Percentiles rank a stretch among this genome's conserved stretches.
phyloP scores from a whole-genome alignment of 2,113 vertebrate species.

The Nymphicus hollandicus region DNA sequence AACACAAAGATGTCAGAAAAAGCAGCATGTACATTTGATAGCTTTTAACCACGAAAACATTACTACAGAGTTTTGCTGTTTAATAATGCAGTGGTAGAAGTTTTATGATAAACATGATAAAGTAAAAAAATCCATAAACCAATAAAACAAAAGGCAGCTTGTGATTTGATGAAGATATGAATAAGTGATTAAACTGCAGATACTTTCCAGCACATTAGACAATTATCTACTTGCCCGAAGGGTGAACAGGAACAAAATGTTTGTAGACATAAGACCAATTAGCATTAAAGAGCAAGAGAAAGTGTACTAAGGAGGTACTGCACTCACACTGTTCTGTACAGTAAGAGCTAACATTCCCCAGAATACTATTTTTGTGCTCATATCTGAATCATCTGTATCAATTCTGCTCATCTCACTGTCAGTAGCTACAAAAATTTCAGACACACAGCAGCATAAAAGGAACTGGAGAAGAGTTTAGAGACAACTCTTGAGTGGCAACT shows the following conservation, averaged over 20 bases:
- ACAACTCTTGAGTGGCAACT: background rate
- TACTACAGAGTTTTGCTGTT: background rate
- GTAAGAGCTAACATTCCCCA: background rate
- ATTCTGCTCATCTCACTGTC: background rate
- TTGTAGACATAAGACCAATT: background rate
- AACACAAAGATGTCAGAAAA: background rate
- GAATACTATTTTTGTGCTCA: background rate
- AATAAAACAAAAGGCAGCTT: background rate
- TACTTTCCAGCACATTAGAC: background rate
- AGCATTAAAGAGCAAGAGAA: background rate
- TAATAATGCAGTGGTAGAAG: background rate
- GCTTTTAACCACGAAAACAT: background rate
- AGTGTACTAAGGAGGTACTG: background rate
- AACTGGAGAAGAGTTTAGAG: background rate
- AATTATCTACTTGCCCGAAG: background rate
- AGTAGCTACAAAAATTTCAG: background rate
- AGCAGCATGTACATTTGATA: rapidly evolving
- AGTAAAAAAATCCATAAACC: background rate
- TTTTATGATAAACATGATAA: background rate
- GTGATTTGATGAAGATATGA: background rate
- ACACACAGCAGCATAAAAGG: background rate
- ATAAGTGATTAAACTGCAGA: background rate
- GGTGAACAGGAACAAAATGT: background rate
- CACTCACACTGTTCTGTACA: background rate
- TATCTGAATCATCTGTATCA: background rate